A percentile compares a stretch with the other conserved stretches of the same genome.
Conservation (phyloP, 2,113 vertebrate genomes). For the Phylloscopus trochilus region DNA sequence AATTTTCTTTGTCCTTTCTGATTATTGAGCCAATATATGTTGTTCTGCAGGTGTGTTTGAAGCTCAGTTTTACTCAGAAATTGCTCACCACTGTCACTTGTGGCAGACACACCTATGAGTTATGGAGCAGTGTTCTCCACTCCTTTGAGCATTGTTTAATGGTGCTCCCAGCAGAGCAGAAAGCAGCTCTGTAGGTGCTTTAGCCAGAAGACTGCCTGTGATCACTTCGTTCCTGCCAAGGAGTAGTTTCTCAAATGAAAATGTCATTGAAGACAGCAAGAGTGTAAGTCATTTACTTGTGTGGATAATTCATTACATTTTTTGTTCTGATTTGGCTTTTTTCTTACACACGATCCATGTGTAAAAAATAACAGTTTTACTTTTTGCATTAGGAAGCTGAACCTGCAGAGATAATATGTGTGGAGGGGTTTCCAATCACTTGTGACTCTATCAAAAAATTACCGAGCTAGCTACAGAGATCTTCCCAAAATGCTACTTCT, state of each 20-base stretch:
- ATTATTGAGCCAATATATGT: not conserved
- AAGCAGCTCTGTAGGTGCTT: not conserved
- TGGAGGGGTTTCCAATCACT: not conserved
- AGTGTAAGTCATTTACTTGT: not conserved
- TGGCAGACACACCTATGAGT: not conserved
- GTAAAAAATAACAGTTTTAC: not conserved
- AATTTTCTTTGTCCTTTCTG: not conserved
- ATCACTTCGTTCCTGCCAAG: rapidly evolving
- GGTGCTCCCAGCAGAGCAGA: not conserved
- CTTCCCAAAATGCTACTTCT: not conserved
- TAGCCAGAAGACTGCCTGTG: not conserved
- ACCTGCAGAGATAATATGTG: not conserved
- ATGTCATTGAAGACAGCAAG: not conserved
- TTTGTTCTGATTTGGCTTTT: not conserved
- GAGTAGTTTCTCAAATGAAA: not conserved
- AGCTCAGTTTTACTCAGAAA: not conserved
- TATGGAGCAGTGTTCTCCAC: not conserved
- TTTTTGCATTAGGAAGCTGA: not conserved
- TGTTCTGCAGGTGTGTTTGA: not conserved
- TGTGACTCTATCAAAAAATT: not conserved
- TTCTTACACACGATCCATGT: not conserved
- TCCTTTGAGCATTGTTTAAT: not conserved
- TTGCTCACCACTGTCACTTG: not conserved
- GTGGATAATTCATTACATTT: not conserved
- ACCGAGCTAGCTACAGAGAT: not conserved